phyloP scores from a whole-genome alignment of 1,140 invertebrate species.

The Temnothorax nylanderi region DNA sequence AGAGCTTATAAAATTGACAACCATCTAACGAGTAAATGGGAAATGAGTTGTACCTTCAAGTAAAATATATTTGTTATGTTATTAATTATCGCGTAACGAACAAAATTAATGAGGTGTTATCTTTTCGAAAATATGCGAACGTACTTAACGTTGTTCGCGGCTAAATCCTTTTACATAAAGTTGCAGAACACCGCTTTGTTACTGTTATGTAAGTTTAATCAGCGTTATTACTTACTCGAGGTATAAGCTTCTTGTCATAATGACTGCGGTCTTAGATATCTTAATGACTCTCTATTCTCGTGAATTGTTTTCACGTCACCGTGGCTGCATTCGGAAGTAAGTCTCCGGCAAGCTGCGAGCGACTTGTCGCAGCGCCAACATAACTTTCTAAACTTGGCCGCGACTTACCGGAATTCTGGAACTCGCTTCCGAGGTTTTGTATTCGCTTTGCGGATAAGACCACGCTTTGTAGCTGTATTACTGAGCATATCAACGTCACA shows the following conservation, averaged over 20 bases:
- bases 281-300: slow-evolving; percentile 56
- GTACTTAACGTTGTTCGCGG: slow-evolving; percentile 21
- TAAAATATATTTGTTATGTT: background rate
- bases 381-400: slow-evolving; percentile 61
- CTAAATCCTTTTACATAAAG: slow-evolving; percentile 41
- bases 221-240: slow-evolving; percentile 58
- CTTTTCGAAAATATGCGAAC: slow-evolving; percentile 32
- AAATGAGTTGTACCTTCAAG: background rate
- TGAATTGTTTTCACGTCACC: slow-evolving; percentile 61
- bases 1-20: background rate
- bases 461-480: slow-evolving; percentile 47
- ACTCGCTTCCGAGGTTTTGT: slow-evolving; percentile 60
- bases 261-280: slow-evolving; percentile 61
- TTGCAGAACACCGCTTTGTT: slow-evolving; percentile 39
- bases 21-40: background rate
- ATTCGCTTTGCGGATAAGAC: slow-evolving; percentile 44
- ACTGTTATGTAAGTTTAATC: slow-evolving; percentile 60
- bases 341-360: slow-evolving; percentile 54
- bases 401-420: slow-evolving; percentile 63
- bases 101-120: background rate
- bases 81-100: slow-evolving; percentile 6
- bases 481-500: slow-evolving; percentile 26
- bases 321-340: slow-evolving; percentile 56
- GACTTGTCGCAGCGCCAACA: slow-evolving; percentile 59
- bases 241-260: slow-evolving; percentile 60